These are phyloP conservation scores for Onychostoma macrolepis DNA, from an alignment of 2,113 vertebrate species.

Conservation along the genomic window DNA sequence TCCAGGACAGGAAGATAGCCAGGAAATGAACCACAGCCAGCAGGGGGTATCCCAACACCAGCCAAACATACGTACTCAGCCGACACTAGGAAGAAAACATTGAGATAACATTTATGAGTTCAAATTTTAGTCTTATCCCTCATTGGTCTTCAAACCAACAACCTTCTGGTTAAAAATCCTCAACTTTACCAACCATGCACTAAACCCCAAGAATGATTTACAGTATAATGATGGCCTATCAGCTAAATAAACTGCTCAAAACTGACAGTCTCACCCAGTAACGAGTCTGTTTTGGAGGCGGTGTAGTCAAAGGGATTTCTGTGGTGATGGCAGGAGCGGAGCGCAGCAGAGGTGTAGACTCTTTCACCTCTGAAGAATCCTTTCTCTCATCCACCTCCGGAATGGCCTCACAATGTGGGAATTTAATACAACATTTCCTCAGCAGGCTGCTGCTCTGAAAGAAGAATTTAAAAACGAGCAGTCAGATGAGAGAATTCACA, in stretches of 20 bases:
- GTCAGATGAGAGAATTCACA: neutral
- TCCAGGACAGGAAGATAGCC: slow-evolving; percentile 76
- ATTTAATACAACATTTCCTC: slow-evolving; percentile 55
- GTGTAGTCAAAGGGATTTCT: slow-evolving; percentile 32
- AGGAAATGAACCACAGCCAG: slow-evolving; percentile 77
- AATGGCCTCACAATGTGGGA: slow-evolving; percentile 56
- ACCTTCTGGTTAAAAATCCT: neutral
- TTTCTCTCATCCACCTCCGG: slow-evolving; percentile 45
- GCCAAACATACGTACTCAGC: slow-evolving; percentile 65
- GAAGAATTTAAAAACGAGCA: neutral
- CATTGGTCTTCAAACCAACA: neutral
- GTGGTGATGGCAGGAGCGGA: slow-evolving; percentile 52
- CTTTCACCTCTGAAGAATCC: slow-evolving; percentile 50
- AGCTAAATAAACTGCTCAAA: neutral
- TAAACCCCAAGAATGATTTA: neutral
- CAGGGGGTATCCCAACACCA: slow-evolving; percentile 76
- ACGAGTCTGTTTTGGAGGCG: slow-evolving; percentile 25
- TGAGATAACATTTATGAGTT: slow-evolving; percentile 29
- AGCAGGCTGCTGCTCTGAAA: slow-evolving; percentile 59
- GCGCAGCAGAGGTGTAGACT: slow-evolving; percentile 67
- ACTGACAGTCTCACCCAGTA: slow-evolving; percentile 69
- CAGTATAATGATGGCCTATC: neutral
- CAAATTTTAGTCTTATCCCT: neutral
- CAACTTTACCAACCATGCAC: neutral
- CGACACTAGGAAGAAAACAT: slow-evolving; percentile 63